These are phyloP conservation scores for Prunella himalayana DNA, from an alignment of 2,113 vertebrate genomes.

Conservation along the genomic window DNA sequence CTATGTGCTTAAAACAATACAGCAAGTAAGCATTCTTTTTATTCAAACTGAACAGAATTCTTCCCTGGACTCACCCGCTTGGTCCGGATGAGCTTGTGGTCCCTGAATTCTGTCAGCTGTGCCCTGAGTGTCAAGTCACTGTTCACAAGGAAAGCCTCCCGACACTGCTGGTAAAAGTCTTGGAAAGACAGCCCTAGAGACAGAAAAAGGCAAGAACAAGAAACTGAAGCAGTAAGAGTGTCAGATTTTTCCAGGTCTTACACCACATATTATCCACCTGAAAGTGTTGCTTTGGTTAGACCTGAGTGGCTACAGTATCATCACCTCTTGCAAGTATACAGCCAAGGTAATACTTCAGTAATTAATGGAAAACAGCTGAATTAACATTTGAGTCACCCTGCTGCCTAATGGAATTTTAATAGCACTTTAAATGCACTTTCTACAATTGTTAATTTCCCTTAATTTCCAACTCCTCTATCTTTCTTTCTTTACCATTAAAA, in stretches of 20 bases:
- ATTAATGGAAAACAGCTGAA: neutral
- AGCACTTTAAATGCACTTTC: neutral
- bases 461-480: neutral
- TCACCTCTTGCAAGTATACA: neutral
- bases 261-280: neutral
- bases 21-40: neutral
- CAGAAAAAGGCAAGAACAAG: neutral
- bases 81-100: slow-evolving; percentile 93
- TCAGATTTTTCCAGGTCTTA: neutral
- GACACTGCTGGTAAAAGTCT: slow-evolving; percentile 97
- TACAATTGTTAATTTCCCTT: neutral
- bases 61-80: slow-evolving; percentile 81
- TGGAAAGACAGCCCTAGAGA: slow-evolving; percentile 92
- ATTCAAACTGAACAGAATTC: neutral
- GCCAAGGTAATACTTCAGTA: neutral
- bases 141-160: slow-evolving; percentile 95
- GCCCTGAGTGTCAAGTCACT: slow-evolving; percentile 94
- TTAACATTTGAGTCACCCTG: neutral
- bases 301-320: neutral
- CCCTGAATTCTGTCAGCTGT: slow-evolving; percentile 95
- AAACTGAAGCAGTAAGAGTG: neutral
- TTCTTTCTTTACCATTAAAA: neutral
- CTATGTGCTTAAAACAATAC: neutral
- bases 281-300: neutral
- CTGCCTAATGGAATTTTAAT: neutral